Conservation (phyloP, 2,888 invertebrate genomes). For the Dascillus cervinus region DNA sequence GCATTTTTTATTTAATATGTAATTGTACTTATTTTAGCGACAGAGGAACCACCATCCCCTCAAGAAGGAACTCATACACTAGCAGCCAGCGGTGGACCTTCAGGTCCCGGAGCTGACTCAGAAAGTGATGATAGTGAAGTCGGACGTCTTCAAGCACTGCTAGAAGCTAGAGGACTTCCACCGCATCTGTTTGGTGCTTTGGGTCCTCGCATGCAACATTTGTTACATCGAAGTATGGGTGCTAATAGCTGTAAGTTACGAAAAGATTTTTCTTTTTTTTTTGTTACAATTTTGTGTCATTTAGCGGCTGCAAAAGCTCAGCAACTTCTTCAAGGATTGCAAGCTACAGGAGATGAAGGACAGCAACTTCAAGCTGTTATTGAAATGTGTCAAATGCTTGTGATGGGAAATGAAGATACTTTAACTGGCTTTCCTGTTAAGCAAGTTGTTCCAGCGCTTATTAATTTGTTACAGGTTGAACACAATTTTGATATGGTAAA, state of each 20-base stretch:
- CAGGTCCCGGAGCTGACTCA: conserved; percentile 50
- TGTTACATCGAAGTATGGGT: conserved; percentile 90
- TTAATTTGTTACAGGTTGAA: conserved; percentile 87
- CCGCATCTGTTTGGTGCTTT: conserved; percentile 93
- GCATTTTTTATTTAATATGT: background rate
- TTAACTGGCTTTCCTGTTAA: conserved; percentile 97
- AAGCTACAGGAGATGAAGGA: conserved; percentile 90
- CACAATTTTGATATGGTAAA: conserved; percentile 96
- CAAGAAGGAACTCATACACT: conserved; percentile 39
- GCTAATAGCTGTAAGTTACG: conserved; percentile 60
- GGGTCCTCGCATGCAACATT: conserved; percentile 93
- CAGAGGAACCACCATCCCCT: conserved; percentile 39
- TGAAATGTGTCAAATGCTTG: conserved; percentile 96
- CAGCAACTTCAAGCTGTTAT: conserved; percentile 95
- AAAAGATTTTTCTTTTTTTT: background rate
- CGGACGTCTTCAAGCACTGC: conserved; percentile 85
- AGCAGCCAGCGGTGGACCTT: conserved; percentile 32
- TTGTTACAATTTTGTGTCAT: too few species aligned
- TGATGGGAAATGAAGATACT: conserved; percentile 99
- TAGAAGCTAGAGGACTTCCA: conserved; percentile 93
- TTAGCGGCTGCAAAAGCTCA: conserved; percentile 80
- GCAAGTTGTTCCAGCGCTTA: conserved; percentile 93
- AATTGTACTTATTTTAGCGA: conserved; percentile 24
- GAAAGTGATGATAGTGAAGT: conserved; percentile 92
- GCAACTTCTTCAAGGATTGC: conserved; percentile 83